phyloP scores from a whole-genome alignment of 2,113 vertebrate genomes.

The Ceratotherium simum region DNA sequence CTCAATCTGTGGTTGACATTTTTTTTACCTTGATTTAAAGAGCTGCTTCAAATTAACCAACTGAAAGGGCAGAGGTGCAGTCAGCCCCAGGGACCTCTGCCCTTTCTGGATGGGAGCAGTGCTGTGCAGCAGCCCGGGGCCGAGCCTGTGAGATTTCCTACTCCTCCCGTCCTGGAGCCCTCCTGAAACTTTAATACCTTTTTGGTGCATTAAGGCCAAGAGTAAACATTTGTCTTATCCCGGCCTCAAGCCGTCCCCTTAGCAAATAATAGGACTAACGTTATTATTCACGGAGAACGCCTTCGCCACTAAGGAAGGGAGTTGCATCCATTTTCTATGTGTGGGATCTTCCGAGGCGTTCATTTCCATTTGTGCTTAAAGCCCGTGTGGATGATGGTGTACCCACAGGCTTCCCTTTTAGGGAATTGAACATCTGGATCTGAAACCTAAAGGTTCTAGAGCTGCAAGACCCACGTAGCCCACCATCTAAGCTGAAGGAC shows the following conservation, averaged over 20 bases:
- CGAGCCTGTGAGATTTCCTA: not conserved
- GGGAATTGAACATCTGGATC: not conserved
- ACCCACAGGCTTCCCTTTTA: not conserved
- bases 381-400: not conserved
- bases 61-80: slow-evolving; percentile 17
- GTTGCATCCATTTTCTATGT: not conserved
- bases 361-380: not conserved
- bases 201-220: slow-evolving; percentile 54
- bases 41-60: slow-evolving; percentile 4
- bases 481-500: not conserved
- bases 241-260: slow-evolving; percentile 10
- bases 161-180: slow-evolving; percentile 63
- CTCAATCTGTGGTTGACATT: slow-evolving; percentile 3
- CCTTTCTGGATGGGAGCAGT: not conserved
- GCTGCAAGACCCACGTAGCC: not conserved
- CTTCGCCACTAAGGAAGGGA: not conserved
- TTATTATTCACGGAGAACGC: slow-evolving; percentile 36
- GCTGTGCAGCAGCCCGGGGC: not conserved
- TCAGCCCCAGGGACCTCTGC: not conserved
- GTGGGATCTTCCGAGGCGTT: not conserved
- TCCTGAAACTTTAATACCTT: slow-evolving; percentile 68
- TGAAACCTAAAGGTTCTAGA: slow-evolving; percentile 24
- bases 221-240: slow-evolving; percentile 66
- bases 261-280: slow-evolving; percentile 43
- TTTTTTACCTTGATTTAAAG: not conserved